phyloP scores from a whole-genome alignment of 2,113 vertebrate genomes.

The Chloebia gouldiae region DNA sequence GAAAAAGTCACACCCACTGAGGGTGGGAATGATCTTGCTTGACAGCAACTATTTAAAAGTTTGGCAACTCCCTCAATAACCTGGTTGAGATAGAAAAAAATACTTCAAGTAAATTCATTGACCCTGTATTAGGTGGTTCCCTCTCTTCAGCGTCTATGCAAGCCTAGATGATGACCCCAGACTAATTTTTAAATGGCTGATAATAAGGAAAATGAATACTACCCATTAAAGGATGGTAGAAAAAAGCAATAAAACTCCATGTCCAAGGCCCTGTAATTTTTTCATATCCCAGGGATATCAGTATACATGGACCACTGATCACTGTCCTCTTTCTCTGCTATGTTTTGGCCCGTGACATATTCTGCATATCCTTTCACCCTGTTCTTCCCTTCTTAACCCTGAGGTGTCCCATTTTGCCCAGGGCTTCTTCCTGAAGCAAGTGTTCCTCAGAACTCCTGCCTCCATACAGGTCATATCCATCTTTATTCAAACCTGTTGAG shows the following conservation, averaged over 20 bases:
- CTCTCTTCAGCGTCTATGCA: neutral
- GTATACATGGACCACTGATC: neutral
- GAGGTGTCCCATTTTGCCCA: fast-evolving
- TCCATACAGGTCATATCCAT: neutral
- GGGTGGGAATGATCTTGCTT: neutral
- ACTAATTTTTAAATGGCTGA: neutral
- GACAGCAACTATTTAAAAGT: neutral
- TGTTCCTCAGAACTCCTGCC: neutral
- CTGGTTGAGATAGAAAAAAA: neutral
- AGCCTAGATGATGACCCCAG: neutral
- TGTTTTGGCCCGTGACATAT: neutral
- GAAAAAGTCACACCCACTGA: neutral
- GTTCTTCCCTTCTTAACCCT: neutral
- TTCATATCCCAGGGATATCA: neutral
- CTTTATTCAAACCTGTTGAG: neutral
- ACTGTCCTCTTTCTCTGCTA: neutral
- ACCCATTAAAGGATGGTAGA: neutral
- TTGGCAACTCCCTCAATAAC: neutral
- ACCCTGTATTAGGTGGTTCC: neutral
- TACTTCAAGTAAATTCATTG: neutral
- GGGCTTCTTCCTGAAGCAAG: neutral
- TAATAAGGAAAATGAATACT: neutral
- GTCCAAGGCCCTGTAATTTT: neutral
- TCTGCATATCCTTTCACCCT: neutral
- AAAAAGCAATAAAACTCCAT: neutral